Base-by-base conservation (phyloP, 2,888 invertebrate species). In the Cerastis rubricosa region DNA sequence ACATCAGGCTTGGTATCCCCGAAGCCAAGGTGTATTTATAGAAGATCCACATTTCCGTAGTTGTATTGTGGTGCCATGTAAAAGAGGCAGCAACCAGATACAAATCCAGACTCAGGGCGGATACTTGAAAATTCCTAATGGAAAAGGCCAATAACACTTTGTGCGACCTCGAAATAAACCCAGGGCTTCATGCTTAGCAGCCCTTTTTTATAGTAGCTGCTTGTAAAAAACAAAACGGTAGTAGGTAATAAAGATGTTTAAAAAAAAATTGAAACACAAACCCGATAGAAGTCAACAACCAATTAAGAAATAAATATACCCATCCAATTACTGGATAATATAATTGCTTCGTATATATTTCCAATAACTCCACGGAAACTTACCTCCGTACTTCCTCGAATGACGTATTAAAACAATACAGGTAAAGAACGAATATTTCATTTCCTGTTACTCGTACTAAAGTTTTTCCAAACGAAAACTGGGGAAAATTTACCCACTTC, bases 401-500 rank as follows among this genome's bases (percentile, higher is more conserved):
- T 71, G 49, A 22, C 54, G 74, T 64, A 70, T 80, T 65, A 45
- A 51, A 74, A 75, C 71, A 65, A 66, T 66, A 70, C 49, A 81
- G 71, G 43, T 71, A 63, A n/a, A 54, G 47, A 71, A 72, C 35
- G 47, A 77, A 85, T 81, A 61, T 81, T 74, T 19, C 63, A 49
- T 77, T 69, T 81, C 69, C 61, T 59, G 68, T 51, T 59, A 25
- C n/a, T n/a, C n/a, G n/a, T n/a, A n/a, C 25, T 7, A 68, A 79
- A 79, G 59, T 12, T 71, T 63, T 73, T 73, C 29, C 35, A 51
- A 71, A 71, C 45, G 65, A 76, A 79, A 74, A 57, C 57, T 57
- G 66, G 49, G 47, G n/a, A 29, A 80, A 81, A 70, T 67, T 74
- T 74, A 77, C 74, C 77, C 29, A 70, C 47, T 77, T 74, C 51